phyloP scores from a whole-genome alignment of 2,888 invertebrate genomes.

The Atrina japonica region DNA sequence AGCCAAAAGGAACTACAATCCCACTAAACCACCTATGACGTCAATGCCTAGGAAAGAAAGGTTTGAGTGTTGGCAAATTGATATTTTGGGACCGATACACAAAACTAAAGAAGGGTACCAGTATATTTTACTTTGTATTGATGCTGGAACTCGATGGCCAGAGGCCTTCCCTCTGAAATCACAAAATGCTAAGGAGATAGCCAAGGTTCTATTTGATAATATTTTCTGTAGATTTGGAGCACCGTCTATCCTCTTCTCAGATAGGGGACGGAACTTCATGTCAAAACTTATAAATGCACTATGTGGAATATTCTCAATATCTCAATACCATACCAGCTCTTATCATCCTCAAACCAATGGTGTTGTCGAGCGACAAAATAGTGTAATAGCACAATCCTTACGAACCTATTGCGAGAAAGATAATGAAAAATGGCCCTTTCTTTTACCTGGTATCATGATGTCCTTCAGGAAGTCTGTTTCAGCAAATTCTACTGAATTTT shows the following conservation, averaged over 20 bases:
- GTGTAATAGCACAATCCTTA: constrained; percentile 8
- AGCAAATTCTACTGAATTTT: constrained; percentile 19
- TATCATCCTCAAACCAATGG: constrained; percentile 30
- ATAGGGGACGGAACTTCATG: constrained; percentile 28
- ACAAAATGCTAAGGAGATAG: constrained; percentile 27
- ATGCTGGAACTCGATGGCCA: constrained; percentile 19
- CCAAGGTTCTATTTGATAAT: constrained; percentile 16
- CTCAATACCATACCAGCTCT: background rate
- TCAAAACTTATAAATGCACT: constrained; percentile 21
- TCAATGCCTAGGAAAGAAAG: constrained; percentile 11
- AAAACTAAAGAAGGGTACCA: constrained; percentile 25
- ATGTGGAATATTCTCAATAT: constrained; percentile 25
- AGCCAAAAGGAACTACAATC: constrained; percentile 20
- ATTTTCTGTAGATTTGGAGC: constrained; percentile 18
- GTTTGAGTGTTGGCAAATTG: constrained; percentile 28
- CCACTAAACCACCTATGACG: background rate
- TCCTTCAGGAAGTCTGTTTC: constrained; percentile 15
- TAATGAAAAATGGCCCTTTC: constrained; percentile 13
- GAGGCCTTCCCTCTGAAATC: constrained; percentile 28
- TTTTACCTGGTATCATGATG: constrained; percentile 25
- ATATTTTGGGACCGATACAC: constrained; percentile 29
- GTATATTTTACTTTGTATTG: constrained; percentile 21
- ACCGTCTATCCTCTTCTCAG: constrained; percentile 12
- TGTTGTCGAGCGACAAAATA: constrained; percentile 15
- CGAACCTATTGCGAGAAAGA: constrained; percentile 26